Percentiles rank a stretch among this genome's conserved stretches.
Evolutionary conservation across 2,797 vertebrate species (phyloP).

Genomic region (Rhynchonycteris naso): DNA sequence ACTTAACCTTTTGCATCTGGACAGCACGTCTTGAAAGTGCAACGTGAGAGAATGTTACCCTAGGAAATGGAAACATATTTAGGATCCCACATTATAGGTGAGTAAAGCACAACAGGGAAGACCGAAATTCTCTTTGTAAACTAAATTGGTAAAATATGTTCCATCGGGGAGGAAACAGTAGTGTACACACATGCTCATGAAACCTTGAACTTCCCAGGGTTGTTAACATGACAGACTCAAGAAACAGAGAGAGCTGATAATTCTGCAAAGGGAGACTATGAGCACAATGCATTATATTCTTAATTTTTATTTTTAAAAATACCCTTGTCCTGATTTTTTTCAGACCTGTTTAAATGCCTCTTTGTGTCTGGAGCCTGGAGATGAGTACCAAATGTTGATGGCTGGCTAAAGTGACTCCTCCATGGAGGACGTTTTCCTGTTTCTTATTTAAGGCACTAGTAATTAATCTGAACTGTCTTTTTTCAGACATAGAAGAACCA

Average conservation of each 20-base stretch:
- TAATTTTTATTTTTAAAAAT: conserved; percentile 31
- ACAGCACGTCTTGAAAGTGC: neutral
- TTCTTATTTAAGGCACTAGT: conserved; percentile 63
- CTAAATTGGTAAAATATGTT: conserved; percentile 37
- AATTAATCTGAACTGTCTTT: conserved; percentile 75
- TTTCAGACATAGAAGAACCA: conserved; percentile 60
- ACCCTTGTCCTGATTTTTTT: neutral
- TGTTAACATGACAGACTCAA: conserved; percentile 35
- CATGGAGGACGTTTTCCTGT: neutral
- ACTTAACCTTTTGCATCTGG: conserved; percentile 26
- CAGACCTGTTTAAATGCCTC: conserved; percentile 1
- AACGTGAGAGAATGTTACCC: neutral
- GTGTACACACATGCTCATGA: neutral
- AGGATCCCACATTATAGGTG: neutral
- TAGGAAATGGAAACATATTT: neutral
- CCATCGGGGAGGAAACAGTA: neutral
- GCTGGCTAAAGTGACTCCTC: neutral
- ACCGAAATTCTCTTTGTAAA: conserved; percentile 35
- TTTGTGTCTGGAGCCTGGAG: neutral
- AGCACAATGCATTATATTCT: neutral
- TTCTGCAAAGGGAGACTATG: neutral
- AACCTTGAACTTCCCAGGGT: neutral
- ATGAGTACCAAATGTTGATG: conserved; percentile 40
- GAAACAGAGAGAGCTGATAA: neutral
- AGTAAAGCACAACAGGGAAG: neutral